A percentile compares a stretch with the other conserved stretches of the same genome.
Conservation (phyloP, 2,888 invertebrate species). For the Gerosis bhagava region DNA sequence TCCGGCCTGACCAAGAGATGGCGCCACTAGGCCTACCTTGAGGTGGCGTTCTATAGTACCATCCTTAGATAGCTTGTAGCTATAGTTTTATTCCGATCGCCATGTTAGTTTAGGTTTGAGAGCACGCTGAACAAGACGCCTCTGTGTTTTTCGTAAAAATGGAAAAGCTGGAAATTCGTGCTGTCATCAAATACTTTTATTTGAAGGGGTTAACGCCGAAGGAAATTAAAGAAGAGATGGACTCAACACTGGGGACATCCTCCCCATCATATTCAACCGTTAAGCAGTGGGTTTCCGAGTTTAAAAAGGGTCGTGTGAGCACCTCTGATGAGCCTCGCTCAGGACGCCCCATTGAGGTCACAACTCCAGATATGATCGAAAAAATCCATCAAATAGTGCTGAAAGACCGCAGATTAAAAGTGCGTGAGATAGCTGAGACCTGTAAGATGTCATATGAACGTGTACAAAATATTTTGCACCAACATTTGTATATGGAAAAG, state of each 20-base stretch:
- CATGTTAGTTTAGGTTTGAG: constrained; percentile 29
- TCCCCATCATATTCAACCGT: constrained; percentile 15
- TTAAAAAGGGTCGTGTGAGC: constrained; percentile 31
- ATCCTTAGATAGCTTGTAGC: too few relatives aligned
- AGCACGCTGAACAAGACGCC: constrained; percentile 24
- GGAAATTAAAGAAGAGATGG: constrained; percentile 31
- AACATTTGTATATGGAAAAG: constrained; percentile 40
- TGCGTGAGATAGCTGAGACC: constrained; percentile 41
- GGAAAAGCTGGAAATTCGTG: constrained; percentile 35
- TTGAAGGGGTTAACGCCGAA: constrained; percentile 34
- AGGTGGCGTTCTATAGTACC: too few relatives aligned
- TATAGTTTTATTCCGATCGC: too few relatives aligned
- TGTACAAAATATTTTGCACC: constrained; percentile 31
- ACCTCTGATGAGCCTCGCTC: constrained; percentile 35
- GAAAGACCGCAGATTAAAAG: constrained; percentile 41
- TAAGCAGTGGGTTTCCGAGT: constrained; percentile 34
- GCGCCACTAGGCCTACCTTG: too few relatives aligned
- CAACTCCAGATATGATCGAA: constrained; percentile 25
- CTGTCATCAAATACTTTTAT: constrained; percentile 34
- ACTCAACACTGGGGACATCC: constrained; percentile 2
- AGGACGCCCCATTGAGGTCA: constrained; percentile 25
- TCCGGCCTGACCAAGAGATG: too few relatives aligned
- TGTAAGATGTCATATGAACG: constrained; percentile 38
- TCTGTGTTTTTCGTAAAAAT: constrained; percentile 30
- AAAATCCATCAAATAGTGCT: constrained; percentile 38